Conservation (phyloP, 2,797 vertebrate species). For the Macropus fuliginosus region DNA sequence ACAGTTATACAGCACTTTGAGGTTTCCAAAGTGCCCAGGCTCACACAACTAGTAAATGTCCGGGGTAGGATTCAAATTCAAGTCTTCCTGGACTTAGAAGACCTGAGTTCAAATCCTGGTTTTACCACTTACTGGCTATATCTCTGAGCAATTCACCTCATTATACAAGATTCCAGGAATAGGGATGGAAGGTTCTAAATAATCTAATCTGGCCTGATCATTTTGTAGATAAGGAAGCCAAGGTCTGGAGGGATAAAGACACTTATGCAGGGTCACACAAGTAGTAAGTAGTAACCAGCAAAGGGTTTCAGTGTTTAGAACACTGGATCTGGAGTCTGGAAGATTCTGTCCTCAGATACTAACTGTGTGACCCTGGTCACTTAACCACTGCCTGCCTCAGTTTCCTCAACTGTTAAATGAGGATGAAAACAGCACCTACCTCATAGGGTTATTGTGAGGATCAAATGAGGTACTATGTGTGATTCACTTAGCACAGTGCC, state of each 20-base stretch:
- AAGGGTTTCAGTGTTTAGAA: not conserved
- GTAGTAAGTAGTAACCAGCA: not conserved
- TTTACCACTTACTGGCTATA: not conserved
- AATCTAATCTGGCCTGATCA: not conserved
- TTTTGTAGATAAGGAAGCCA: not conserved
- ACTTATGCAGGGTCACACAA: not conserved
- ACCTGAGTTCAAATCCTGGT: not conserved
- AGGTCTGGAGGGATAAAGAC: not conserved
- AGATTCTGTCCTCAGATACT: not conserved
- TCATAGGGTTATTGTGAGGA: not conserved
- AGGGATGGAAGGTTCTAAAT: not conserved
- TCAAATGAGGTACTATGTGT: not conserved
- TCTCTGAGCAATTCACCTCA: not conserved
- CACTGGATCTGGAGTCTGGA: not conserved
- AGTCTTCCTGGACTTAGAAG: not conserved
- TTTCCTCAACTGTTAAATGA: not conserved
- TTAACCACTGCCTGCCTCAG: not conserved
- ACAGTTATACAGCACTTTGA: not conserved
- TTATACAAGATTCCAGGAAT: not conserved
- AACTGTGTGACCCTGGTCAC: not conserved
- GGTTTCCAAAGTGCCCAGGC: not conserved
- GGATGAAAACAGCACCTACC: not conserved
- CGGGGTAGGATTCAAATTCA: not conserved
- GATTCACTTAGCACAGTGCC: not conserved
- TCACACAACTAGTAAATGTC: not conserved